These are phyloP conservation scores for Muscicapa comitata DNA, from an alignment of 2,797 vertebrate species.

Conservation along the genomic window DNA sequence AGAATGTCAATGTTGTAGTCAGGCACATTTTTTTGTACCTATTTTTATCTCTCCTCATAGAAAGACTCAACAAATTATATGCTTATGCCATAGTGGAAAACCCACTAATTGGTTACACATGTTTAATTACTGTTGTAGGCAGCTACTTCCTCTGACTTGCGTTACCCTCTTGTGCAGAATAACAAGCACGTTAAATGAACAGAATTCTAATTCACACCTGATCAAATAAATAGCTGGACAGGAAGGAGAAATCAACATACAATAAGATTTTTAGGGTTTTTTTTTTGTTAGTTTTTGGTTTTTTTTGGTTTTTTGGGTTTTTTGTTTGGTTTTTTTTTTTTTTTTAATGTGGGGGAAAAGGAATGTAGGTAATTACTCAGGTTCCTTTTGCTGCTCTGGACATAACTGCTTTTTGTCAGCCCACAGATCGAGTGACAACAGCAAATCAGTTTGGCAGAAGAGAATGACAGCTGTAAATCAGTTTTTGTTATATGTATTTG, in stretches of 20 bases:
- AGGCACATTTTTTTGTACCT: slow-evolving; percentile 77
- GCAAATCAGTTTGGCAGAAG: slow-evolving; percentile 46
- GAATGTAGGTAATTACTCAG: slow-evolving; percentile 30
- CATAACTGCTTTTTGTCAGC: slow-evolving; percentile 67
- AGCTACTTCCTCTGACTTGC: slow-evolving; percentile 89
- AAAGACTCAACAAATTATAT: slow-evolving; percentile 90
- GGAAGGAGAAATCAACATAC: slow-evolving; percentile 68
- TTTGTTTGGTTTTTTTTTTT: neutral
- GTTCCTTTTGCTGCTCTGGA: slow-evolving; percentile 45
- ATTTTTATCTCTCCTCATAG: slow-evolving; percentile 79
- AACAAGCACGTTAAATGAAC: slow-evolving; percentile 80
- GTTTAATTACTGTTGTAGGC: slow-evolving; percentile 96
- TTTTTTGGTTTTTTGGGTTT: neutral
- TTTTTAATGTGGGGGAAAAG: neutral
- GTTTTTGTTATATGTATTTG: slow-evolving; percentile 13
- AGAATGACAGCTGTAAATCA: slow-evolving; percentile 62
- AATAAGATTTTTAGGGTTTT: slow-evolving; percentile 35
- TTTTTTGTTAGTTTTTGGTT: neutral
- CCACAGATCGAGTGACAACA: slow-evolving; percentile 58
- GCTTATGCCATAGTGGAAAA: slow-evolving; percentile 86
- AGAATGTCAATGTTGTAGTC: slow-evolving; percentile 69
- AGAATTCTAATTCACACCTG: slow-evolving; percentile 88
- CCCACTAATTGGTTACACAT: slow-evolving; percentile 96
- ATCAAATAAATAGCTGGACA: slow-evolving; percentile 78
- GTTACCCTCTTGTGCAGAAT: slow-evolving; percentile 85